phyloP scores from a whole-genome alignment of 2,888 invertebrate species.

The Tinea pellionella region DNA sequence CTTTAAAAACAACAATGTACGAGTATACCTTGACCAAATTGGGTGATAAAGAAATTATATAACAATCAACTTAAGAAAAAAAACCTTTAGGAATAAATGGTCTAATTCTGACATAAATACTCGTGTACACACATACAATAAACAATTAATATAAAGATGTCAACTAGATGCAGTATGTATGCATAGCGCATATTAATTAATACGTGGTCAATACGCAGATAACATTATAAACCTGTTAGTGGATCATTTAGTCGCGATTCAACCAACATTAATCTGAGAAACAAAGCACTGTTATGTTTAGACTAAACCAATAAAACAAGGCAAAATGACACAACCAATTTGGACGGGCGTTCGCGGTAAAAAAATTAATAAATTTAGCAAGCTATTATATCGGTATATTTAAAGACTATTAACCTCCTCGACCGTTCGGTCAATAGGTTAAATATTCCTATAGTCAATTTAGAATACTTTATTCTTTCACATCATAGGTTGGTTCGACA shows the following conservation, averaged over 20 bases:
- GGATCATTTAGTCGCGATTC: constrained; percentile 23
- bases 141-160: constrained; percentile 41
- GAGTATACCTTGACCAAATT: neutral
- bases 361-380: neutral
- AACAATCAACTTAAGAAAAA: neutral
- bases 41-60: neutral
- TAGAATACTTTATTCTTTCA: neutral
- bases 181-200: constrained; percentile 2
- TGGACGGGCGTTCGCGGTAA: neutral
- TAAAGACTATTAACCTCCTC: neutral
- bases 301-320: constrained; percentile 12
- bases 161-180: constrained; percentile 52
- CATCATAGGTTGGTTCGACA: too few relatives aligned
- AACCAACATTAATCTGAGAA: neutral
- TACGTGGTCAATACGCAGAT: neutral
- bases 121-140: too few relatives aligned
- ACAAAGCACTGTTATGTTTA: neutral
- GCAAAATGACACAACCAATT: constrained; percentile 1
- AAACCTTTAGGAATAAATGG: too few relatives aligned
- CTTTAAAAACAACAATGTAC: constrained; percentile 7
- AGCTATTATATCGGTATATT: constrained; percentile 7
- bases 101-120: too few relatives aligned
- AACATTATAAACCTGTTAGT: constrained; percentile 26
- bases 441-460: neutral
- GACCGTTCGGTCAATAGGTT: neutral